Conservation (phyloP, 1,140 invertebrate species). For the Micrasema longulum region DNA sequence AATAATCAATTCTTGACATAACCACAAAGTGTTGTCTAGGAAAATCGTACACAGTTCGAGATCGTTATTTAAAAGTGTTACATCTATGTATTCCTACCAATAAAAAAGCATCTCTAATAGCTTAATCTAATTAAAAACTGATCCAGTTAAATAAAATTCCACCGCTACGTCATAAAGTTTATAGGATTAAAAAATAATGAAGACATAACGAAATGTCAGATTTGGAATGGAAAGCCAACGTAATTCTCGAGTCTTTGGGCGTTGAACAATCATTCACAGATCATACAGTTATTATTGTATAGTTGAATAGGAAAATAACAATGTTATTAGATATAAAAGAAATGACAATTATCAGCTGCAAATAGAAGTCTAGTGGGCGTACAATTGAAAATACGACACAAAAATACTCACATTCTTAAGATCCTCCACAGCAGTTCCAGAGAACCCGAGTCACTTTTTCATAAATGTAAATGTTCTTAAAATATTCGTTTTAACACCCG, state of each 20-base stretch:
- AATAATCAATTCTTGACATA: too few relatives aligned
- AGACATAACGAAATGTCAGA: constrained; percentile 19
- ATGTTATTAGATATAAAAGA: constrained; percentile 29
- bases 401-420: constrained; percentile 35
- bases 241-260: not conserved
- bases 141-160: constrained; percentile 41
- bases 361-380: constrained; percentile 47
- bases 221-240: not conserved
- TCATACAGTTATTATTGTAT: not conserved
- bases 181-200: not conserved
- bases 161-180: constrained; percentile 41
- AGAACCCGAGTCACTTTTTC: not conserved
- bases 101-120: too few relatives aligned
- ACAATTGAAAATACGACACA: constrained; percentile 32
- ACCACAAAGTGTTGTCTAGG: too few relatives aligned
- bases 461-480: constrained; percentile 9
- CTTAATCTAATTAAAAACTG: too few relatives aligned
- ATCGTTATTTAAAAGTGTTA: too few relatives aligned
- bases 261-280: constrained; percentile 1
- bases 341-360: constrained; percentile 48
- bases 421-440: constrained; percentile 16
- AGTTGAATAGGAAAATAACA: not conserved
- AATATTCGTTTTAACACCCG: constrained; percentile 26
- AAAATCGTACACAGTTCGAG: too few relatives aligned
- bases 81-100: too few relatives aligned